A percentile compares a stretch with the other conserved stretches of the same genome.
Evolutionary conservation across 1,140 invertebrate species (phyloP).

Genomic region (Eupristina koningsbergeri): DNA sequence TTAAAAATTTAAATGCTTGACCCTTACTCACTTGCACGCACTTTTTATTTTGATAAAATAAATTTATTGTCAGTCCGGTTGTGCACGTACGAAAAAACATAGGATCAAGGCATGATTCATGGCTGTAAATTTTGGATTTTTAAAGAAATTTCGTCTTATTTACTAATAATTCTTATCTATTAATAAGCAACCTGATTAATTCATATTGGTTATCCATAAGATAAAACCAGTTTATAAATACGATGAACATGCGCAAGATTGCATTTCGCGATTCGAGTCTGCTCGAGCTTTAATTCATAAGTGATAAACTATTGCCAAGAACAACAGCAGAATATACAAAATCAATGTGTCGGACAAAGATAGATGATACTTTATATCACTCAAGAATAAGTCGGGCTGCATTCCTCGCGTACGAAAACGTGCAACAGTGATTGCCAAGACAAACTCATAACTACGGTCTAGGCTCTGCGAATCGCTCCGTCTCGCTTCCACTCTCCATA

Average conservation of each 20-base stretch:
- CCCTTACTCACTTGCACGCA: too few species aligned
- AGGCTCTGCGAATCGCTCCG: background rate
- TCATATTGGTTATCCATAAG: background rate
- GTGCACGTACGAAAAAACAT: background rate
- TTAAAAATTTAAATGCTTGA: too few species aligned
- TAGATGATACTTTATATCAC: slow-evolving; percentile 1
- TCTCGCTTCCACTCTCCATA: background rate
- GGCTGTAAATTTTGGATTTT: background rate
- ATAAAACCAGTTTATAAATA: slow-evolving; percentile 2
- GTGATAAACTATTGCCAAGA: background rate
- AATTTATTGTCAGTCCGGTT: background rate
- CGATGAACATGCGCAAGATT: background rate
- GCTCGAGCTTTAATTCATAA: background rate
- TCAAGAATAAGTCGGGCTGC: background rate
- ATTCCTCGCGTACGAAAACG: slow-evolving; percentile 1
- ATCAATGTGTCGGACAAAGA: background rate
- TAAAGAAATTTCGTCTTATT: background rate
- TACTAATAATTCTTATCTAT: background rate
- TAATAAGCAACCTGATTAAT: slow-evolving; percentile 4
- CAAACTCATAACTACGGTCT: background rate
- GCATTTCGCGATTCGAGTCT: background rate
- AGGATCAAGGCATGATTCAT: background rate
- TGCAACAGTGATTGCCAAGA: slow-evolving; percentile 10
- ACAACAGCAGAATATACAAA: background rate
- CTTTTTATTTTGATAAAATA: background rate